phyloP scores from a whole-genome alignment of 2,113 vertebrate species.

The Narcine bancroftii region DNA sequence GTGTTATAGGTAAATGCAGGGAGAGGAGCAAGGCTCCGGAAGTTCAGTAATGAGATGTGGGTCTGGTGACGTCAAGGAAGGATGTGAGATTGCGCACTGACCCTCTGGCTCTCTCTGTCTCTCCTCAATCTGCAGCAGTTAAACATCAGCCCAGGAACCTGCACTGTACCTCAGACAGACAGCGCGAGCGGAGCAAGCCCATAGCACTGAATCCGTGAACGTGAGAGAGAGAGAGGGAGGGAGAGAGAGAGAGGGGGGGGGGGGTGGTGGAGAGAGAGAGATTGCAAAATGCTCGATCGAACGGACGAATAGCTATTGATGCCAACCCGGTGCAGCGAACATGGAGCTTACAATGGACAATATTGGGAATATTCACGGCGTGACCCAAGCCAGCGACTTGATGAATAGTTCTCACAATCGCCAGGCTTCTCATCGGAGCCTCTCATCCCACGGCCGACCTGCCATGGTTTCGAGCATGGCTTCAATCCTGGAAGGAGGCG shows the following conservation, averaged over 20 bases:
- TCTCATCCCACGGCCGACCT: slow-evolving; percentile 77
- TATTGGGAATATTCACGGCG: slow-evolving; percentile 82
- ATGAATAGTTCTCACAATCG: slow-evolving; percentile 79
- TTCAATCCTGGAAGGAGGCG: slow-evolving; percentile 81
- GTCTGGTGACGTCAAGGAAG: slow-evolving; percentile 52
- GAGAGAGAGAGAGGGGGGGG: slow-evolving; percentile 41
- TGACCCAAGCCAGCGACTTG: slow-evolving; percentile 81
- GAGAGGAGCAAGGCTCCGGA: slow-evolving; percentile 28
- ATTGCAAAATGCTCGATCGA: slow-evolving; percentile 14
- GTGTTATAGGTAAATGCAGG: neutral
- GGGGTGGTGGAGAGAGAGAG: slow-evolving; percentile 40
- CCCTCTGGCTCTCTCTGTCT: slow-evolving; percentile 44
- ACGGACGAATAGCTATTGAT: slow-evolving; percentile 34
- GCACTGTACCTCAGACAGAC: slow-evolving; percentile 40
- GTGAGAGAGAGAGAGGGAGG: too few species aligned
- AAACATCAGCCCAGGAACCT: slow-evolving; percentile 42
- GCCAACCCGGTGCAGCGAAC: slow-evolving; percentile 26
- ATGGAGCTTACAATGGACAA: slow-evolving; percentile 97
- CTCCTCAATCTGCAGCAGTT: slow-evolving; percentile 48
- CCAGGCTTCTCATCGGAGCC: slow-evolving; percentile 77
- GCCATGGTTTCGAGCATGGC: slow-evolving; percentile 84
- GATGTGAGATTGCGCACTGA: slow-evolving; percentile 43
- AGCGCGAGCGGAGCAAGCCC: slow-evolving; percentile 47
- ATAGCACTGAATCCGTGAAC: slow-evolving; percentile 43
- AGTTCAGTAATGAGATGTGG: slow-evolving; percentile 42